Conservation (phyloP, 2,888 invertebrate genomes). For the Pyrocoelia pectoralis region DNA sequence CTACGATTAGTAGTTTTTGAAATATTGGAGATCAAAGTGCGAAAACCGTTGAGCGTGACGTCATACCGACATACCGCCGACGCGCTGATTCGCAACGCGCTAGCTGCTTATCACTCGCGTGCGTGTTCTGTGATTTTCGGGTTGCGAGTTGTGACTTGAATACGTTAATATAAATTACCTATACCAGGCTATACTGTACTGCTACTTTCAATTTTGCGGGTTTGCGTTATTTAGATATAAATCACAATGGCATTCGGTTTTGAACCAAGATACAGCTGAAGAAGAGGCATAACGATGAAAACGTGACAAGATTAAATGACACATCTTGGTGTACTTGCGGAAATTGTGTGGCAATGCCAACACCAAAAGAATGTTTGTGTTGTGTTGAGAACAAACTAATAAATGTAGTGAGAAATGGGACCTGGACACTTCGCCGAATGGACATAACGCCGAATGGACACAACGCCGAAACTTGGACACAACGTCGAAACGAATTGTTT, state of each 20-base stretch:
- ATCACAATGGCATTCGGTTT: neutral
- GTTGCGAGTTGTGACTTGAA: neutral
- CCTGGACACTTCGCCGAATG: no score
- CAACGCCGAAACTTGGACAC: no score
- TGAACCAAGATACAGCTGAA: neutral
- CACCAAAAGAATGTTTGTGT: neutral
- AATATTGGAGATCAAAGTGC: neutral
- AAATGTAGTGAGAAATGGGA: neutral
- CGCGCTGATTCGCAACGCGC: neutral
- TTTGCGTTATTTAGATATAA: neutral
- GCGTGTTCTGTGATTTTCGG: neutral
- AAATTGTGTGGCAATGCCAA: neutral
- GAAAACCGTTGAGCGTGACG: neutral
- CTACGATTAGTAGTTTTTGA: no score
- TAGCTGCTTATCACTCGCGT: no score
- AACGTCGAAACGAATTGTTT: no score
- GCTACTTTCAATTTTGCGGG: neutral
- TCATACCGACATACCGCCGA: slow-evolving; percentile 1
- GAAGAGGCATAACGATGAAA: neutral
- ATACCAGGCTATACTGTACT: no score
- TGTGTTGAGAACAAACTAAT: neutral
- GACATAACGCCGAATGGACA: no score
- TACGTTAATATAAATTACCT: neutral
- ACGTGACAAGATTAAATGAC: neutral
- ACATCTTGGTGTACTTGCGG: slow-evolving; percentile 2